Evolutionary conservation across 1,140 invertebrate species (phyloP).

Genomic region (Carposina sasakii): DNA sequence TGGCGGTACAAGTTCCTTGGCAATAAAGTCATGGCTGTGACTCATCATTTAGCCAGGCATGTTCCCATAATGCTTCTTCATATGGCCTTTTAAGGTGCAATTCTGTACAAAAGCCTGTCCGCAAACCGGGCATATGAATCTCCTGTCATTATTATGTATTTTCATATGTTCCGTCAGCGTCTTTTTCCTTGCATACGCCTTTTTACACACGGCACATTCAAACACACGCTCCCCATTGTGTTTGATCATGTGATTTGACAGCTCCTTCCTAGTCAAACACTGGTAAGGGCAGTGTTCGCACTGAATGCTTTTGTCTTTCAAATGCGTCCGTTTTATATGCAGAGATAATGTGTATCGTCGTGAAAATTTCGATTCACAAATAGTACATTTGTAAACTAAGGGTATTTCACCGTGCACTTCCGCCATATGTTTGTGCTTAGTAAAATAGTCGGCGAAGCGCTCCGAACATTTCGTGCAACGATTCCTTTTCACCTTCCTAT

Average conservation of each 20-base stretch:
- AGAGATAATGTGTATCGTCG: slow-evolving; percentile 24
- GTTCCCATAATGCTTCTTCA: slow-evolving; percentile 38
- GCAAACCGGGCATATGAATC: slow-evolving; percentile 64
- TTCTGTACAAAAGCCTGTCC: slow-evolving; percentile 63
- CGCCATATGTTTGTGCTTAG: slow-evolving; percentile 39
- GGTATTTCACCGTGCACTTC: slow-evolving; percentile 35
- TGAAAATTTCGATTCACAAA: slow-evolving; percentile 33
- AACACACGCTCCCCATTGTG: slow-evolving; percentile 75
- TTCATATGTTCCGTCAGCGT: slow-evolving; percentile 79
- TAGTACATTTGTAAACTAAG: slow-evolving; percentile 37
- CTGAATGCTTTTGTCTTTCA: slow-evolving; percentile 35
- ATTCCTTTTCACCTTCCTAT: slow-evolving; percentile 30
- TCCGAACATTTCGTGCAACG: slow-evolving; percentile 42
- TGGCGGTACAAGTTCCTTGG: too few relatives aligned
- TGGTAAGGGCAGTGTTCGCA: slow-evolving; percentile 41
- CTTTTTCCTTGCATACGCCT: slow-evolving; percentile 76
- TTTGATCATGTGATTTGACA: slow-evolving; percentile 76
- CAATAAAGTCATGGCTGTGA: too few relatives aligned
- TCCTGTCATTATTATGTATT: slow-evolving; percentile 73
- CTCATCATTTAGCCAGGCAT: too few relatives aligned
- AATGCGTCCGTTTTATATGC: slow-evolving; percentile 37
- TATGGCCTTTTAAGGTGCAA: slow-evolving; percentile 44
- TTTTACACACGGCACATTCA: slow-evolving; percentile 72
- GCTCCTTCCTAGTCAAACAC: slow-evolving; percentile 36
- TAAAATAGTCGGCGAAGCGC: slow-evolving; percentile 41